A percentile compares a stretch with the other conserved stretches of the same genome.
Conservation (phyloP, 2,113 vertebrate genomes). For the Amblyornis subalaris region DNA sequence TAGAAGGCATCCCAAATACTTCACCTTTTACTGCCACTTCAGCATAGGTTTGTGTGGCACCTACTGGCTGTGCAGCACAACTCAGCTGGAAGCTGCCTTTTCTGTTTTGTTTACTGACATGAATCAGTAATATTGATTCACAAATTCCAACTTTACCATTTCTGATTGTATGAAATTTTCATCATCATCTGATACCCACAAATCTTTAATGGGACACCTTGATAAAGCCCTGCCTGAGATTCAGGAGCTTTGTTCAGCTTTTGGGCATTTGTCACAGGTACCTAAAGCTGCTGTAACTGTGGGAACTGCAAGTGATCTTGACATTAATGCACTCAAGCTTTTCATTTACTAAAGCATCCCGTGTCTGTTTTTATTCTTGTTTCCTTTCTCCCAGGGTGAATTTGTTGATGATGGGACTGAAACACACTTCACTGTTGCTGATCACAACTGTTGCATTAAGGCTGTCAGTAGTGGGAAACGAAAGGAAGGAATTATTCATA, state of each 20-base stretch:
- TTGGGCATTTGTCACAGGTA: neutral
- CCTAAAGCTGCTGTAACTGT: neutral
- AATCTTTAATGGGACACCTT: neutral
- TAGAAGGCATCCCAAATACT: neutral
- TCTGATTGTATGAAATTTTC: neutral
- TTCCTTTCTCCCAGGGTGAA: conserved; percentile 82
- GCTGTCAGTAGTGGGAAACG: conserved; percentile 96
- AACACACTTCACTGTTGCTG: conserved; percentile 89
- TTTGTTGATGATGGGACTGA: conserved; percentile 98
- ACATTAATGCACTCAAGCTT: neutral
- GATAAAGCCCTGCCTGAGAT: neutral
- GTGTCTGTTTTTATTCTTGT: neutral
- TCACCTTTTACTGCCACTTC: neutral
- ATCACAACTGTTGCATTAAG: conserved; percentile 92
- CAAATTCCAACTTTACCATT: neutral
- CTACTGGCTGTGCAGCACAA: neutral
- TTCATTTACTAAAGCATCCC: neutral
- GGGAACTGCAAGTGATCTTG: neutral
- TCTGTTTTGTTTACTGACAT: neutral
- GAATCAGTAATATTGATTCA: neutral
- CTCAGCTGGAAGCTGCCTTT: accelerated
- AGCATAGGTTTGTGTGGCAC: neutral
- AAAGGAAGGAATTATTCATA: conserved; percentile 93
- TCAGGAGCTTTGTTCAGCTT: neutral
- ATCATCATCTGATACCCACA: neutral